Base-by-base conservation (phyloP, 2,113 vertebrate genomes). In the Mungos mungo region DNA sequence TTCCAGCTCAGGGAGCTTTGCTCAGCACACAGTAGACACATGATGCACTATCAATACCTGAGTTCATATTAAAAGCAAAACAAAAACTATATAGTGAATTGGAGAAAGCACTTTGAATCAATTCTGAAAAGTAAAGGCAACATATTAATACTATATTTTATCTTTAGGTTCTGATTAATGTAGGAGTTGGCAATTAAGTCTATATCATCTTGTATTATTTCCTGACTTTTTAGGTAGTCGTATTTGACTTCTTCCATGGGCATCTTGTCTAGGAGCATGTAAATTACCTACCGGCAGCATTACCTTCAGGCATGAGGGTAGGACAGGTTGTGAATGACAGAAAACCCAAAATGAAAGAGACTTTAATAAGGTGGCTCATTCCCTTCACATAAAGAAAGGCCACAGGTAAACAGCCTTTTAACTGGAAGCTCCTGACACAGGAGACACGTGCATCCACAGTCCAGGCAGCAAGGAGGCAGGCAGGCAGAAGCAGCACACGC, bases 201-300 rank as follows among this genome's bases (percentile, higher is more conserved):
- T 86, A 88, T 60, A n/a, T 88, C 69, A 88, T 79, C 21, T 65
- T 69, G 19, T 50, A 86, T 84, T 60, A 81, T 95, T 95, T 93
- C 63, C 38, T 92, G 45, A 89, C 4, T 92, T 68, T 27, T 88
- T 41, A 65, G 19, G 77, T 9, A 63, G 25, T 54, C 60, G 54
- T 88, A 71, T n/a, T 69, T 89, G 41, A 84, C 57, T 94, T 95
- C n/a, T 97, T 77, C 76, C 25, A 52, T 84, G 83, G 47, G 33
- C 27, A 95, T 87, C 45, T 95, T 90, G 15, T 71, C 80, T 90
- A 83, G 94, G 45, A 88, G 65, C 80, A 88, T 60, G 21, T 87
- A 86, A 85, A 72, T 81, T 66, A 92, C 35, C 47, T 96, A 80
- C 79, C 87, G 52, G 54, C 45, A 88, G 23, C 57, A 79, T 27